Evolutionary conservation across 2,797 vertebrate species (phyloP).

Genomic region (Propithecus perrieri): DNA sequence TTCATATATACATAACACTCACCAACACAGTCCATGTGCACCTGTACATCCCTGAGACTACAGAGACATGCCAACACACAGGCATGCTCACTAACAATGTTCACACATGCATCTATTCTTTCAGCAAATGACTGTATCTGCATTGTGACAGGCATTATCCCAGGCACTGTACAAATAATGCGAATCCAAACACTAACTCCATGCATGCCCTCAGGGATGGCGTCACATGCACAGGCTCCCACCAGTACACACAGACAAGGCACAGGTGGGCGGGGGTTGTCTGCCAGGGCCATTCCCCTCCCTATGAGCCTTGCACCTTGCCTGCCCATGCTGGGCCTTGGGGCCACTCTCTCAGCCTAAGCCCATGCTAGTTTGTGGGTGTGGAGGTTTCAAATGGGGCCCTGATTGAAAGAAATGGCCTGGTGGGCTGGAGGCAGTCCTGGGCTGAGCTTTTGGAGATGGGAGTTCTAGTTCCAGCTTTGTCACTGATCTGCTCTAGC

Average conservation of each 20-base stretch:
- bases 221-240: neutral
- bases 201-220: neutral
- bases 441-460: neutral
- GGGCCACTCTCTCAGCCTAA: neutral
- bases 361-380: neutral
- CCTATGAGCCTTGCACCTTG: neutral
- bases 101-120: neutral
- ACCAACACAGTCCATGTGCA: neutral
- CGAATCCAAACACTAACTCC: neutral
- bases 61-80: neutral
- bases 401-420: neutral
- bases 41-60: neutral
- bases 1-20: neutral
- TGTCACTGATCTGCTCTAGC: neutral
- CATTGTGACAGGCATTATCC: neutral
- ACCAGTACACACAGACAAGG: neutral
- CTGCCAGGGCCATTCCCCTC: neutral
- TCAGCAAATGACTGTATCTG: neutral
- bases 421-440: neutral
- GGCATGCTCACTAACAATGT: rapidly evolving
- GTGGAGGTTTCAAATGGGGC: neutral
- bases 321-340: neutral
- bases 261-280: rapidly evolving
- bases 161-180: neutral
- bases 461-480: neutral